These are phyloP conservation scores for Plectrocnemia conspersa DNA, from an alignment of 1,140 invertebrate species.

Conservation along the genomic window DNA sequence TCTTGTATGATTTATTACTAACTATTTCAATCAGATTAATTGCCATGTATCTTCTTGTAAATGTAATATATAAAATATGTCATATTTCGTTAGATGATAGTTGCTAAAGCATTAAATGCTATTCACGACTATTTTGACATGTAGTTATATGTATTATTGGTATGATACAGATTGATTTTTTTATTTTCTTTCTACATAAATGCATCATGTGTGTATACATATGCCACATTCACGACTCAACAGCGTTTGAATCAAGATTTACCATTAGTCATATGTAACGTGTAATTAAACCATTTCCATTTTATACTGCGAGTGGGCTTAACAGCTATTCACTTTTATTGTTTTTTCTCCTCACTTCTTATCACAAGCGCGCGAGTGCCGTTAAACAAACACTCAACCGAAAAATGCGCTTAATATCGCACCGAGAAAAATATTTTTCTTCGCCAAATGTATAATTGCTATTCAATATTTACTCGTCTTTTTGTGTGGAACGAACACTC, in stretches of 20 bases:
- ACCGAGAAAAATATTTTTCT: background rate
- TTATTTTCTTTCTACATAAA: no score
- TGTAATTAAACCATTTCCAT: constrained; percentile 34
- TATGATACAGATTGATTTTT: no score
- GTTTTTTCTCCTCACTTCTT: constrained; percentile 1
- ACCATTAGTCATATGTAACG: constrained; percentile 32
- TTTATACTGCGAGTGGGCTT: constrained; percentile 28
- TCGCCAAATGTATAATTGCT: no score
- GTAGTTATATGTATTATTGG: no score
- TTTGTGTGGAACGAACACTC: constrained; percentile 1
- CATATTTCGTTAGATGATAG: no score
- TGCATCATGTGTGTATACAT: constrained; percentile 15
- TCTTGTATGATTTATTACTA: no score
- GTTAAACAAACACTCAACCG: background rate
- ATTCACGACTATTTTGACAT: no score
- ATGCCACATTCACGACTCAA: constrained; percentile 32
- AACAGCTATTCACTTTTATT: constrained; percentile 10
- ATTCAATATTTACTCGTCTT: no score
- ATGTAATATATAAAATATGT: no score
- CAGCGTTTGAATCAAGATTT: constrained; percentile 26
- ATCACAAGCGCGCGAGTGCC: background rate
- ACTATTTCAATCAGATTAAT: no score
- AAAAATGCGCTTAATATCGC: background rate
- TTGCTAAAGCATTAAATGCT: no score
- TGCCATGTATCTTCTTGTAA: no score